Evolutionary conservation across 92 coral and sea anemone species (phyloP), one percentile per base, ranked within the genome.

Genomic region (Palythoa grandiflora): DNA sequence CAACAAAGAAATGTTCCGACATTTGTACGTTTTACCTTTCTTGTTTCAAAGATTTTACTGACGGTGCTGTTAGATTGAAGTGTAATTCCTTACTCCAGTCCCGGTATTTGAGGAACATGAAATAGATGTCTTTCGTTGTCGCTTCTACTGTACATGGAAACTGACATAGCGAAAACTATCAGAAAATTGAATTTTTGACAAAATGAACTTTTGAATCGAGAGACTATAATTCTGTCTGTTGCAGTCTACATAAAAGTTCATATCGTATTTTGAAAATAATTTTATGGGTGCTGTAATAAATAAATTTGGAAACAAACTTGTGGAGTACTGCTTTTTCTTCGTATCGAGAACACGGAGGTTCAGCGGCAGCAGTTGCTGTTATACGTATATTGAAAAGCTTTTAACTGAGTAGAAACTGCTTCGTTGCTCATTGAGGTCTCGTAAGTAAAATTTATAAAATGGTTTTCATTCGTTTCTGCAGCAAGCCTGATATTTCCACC

Each of bases 181-280:
- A 70, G 75, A 70, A n/a, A n/a, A 9, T 17, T 65, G 71, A 21
- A 17, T n/a, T 65, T 65, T 65, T 35, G 47, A 70, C 47, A 70
- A 70, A 9, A 35, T 28, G 5, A 10, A 14, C 65, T 13, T 14
- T 14, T 17, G 75, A 70, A 70, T 6, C 10, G 47, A 36, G 17
- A 35, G 48, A 37, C 75, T 68, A 36, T 59, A 6, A 70, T 35
- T 70, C 44, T 7, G 38, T 28, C 75, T 35, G 75, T 35, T 35
- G 44, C 37, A 70, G 47, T 70, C 47, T 37, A 20, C 17, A 70
- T 36, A 5, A 35, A 53, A 38, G 53, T 77, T n/a, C 40, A 14
- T 80, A 53, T 47, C 75, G 75, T 65, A 44, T 81, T 81, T 81
- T 81, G 86, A 65, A 68, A 80, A 35, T 37, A 66, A 65, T 61